Evolutionary conservation across 2,888 invertebrate species (phyloP).

Genomic region (Ptychoptera albimana): DNA sequence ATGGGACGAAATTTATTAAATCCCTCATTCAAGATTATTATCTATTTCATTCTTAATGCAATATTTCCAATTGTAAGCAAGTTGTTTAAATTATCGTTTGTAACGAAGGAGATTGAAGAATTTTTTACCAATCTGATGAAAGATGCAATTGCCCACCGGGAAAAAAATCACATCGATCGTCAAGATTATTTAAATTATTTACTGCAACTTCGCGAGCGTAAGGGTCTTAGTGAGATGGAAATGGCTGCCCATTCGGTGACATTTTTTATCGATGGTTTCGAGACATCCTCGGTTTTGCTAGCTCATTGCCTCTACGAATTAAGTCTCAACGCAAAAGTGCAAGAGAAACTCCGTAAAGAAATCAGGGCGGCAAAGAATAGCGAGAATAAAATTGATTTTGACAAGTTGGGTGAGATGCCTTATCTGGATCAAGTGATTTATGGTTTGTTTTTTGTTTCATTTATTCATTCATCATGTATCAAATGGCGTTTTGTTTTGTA

Average conservation of each 20-base stretch:
- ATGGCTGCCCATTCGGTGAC: constrained; percentile 16
- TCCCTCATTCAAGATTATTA: constrained; percentile 2
- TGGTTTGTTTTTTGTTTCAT: no score
- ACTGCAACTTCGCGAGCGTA: constrained; percentile 12
- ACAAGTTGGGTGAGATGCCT: constrained; percentile 19
- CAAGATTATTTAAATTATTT: constrained; percentile 14
- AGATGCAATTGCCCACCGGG: constrained; percentile 10
- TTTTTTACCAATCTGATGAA: constrained; percentile 13
- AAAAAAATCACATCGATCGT: constrained; percentile 8
- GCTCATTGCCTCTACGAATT: constrained; percentile 16
- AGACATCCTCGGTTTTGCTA: constrained; percentile 17
- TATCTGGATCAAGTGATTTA: constrained; percentile 19
- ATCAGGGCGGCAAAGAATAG: constrained; percentile 11
- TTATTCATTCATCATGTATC: no score
- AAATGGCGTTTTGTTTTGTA: no score
- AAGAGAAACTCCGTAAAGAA: constrained; percentile 17
- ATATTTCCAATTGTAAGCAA: constrained; percentile 12
- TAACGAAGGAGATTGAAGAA: constrained; percentile 7
- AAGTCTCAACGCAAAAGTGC: constrained; percentile 10
- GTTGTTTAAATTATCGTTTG: constrained; percentile 9
- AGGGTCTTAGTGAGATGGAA: constrained; percentile 15
- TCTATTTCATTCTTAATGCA: constrained; percentile 6
- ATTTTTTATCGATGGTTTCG: constrained; percentile 19
- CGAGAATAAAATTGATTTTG: constrained; percentile 17
- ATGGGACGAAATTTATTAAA: constrained; percentile 9